Conservation (phyloP, 2,888 invertebrate genomes). For the Xestoiulus laeticollis region DNA sequence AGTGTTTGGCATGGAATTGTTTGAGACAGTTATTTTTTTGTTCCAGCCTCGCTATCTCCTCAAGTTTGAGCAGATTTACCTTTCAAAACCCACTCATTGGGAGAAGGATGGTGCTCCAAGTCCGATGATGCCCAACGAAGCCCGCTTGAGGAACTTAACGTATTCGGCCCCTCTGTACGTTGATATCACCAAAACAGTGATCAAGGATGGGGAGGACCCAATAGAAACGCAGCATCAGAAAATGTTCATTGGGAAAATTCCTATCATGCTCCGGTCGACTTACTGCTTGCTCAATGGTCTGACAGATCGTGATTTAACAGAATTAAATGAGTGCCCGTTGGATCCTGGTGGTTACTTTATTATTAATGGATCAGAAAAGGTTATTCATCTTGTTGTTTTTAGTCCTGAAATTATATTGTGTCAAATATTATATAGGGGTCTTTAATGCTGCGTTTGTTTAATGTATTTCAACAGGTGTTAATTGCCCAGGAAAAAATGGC, state of each 20-base stretch:
- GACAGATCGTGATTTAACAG: slow-evolving; percentile 98
- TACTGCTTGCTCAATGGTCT: slow-evolving; percentile 94
- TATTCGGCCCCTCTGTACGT: slow-evolving; percentile 99
- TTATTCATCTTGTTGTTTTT: slow-evolving; percentile 58
- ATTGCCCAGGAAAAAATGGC: slow-evolving; percentile 99
- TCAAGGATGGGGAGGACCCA: slow-evolving; percentile 89
- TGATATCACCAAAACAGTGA: slow-evolving; percentile 96
- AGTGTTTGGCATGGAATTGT: neutral
- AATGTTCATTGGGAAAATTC: slow-evolving; percentile 87
- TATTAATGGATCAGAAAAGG: slow-evolving; percentile 99
- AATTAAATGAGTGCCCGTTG: slow-evolving; percentile 98
- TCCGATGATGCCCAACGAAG: slow-evolving; percentile 99
- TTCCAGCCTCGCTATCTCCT: slow-evolving; percentile 82
- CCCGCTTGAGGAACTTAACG: slow-evolving; percentile 88
- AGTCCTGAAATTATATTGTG: neutral
- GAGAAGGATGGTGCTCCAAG: slow-evolving; percentile 99
- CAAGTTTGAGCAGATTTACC: slow-evolving; percentile 98
- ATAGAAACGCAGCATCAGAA: slow-evolving; percentile 78
- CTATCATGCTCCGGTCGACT: slow-evolving; percentile 98
- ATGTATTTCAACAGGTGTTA: slow-evolving; percentile 70
- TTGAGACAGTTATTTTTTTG: slow-evolving; percentile 46
- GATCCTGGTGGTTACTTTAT: slow-evolving; percentile 99
- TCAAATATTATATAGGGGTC: neutral
- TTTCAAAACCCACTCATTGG: slow-evolving; percentile 99
- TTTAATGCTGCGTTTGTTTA: neutral